Percentiles rank a stretch among this genome's conserved stretches.
Evolutionary conservation across 2,888 invertebrate genomes (phyloP).

Genomic region (Melipona beecheii): DNA sequence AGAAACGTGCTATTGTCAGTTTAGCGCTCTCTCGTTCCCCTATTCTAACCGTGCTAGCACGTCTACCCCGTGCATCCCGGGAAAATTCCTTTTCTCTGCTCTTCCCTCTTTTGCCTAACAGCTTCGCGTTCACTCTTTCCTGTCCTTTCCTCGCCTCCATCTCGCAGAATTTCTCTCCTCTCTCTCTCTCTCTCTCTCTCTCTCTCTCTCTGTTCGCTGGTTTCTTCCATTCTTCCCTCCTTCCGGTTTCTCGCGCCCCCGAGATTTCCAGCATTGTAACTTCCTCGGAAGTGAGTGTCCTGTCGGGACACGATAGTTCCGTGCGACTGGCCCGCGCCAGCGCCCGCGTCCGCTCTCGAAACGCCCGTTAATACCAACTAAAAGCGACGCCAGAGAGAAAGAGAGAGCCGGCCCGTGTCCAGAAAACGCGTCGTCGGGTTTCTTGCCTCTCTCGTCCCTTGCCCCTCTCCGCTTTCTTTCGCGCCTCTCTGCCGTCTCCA

Average conservation of each 20-base stretch:
- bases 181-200: neutral
- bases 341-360: neutral
- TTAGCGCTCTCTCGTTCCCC: conserved; percentile 68
- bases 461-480: neutral
- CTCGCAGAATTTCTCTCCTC: too few relatives aligned
- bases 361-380: conserved; percentile 9
- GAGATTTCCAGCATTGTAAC: conserved; percentile 61
- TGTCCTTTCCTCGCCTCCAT: conserved; percentile 31
- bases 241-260: conserved; percentile 43
- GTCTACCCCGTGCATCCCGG: conserved; percentile 45
- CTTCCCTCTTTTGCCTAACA: conserved; percentile 47
- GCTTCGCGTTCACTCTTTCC: neutral
- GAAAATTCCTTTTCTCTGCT: conserved; percentile 55
- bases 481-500: neutral
- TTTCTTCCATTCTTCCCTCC: conserved; percentile 38
- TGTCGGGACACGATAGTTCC: conserved; percentile 42
- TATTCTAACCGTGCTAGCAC: conserved; percentile 48
- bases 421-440: conserved; percentile 7
- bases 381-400: conserved; percentile 4
- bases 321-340: conserved; percentile 4
- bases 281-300: conserved; percentile 30
- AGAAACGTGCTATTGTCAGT: conserved; percentile 74
- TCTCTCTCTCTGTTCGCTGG: neutral
- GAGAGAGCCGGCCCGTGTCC: neutral
- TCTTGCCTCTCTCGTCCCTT: conserved; percentile 1